These are phyloP conservation scores for Phylloscopus whistleri DNA, from an alignment of 2,113 vertebrate genomes.

Conservation along the genomic window DNA sequence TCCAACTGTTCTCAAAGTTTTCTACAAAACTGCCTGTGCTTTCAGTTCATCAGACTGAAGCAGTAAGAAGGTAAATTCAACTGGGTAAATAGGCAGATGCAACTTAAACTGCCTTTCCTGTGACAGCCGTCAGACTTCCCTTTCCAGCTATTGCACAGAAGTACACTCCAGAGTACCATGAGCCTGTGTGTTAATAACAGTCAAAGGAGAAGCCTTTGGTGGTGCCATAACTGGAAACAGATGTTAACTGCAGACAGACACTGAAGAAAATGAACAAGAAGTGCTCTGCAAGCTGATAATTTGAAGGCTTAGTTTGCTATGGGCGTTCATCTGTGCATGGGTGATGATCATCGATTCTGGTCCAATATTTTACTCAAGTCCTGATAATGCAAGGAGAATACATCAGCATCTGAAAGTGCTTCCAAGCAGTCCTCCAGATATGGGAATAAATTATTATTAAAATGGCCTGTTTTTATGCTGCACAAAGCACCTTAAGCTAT, in stretches of 20 bases:
- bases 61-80: not conserved
- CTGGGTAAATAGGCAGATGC: not conserved
- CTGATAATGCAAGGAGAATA: not conserved
- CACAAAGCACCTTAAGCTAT: not conserved
- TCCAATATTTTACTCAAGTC: not conserved
- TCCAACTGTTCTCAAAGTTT: not conserved
- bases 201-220: conserved; percentile 8
- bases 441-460: not conserved
- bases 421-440: conserved; percentile 23
- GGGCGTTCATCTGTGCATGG: conserved; percentile 20
- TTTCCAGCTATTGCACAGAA: not conserved
- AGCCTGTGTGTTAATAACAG: conserved; percentile 10
- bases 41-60: not conserved
- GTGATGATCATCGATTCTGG: not conserved
- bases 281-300: not conserved
- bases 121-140: not conserved
- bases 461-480: not conserved
- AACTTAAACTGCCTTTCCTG: not conserved
- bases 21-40: not conserved
- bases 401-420: not conserved
- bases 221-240: conserved; percentile 28
- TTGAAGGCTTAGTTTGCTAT: conserved; percentile 32
- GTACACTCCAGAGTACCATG: not conserved
- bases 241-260: conserved; percentile 38
- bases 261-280: conserved; percentile 22